Percentiles rank a stretch among this genome's conserved stretches.
Conservation (phyloP, 2,113 vertebrate genomes). For the Promerops cafer region DNA sequence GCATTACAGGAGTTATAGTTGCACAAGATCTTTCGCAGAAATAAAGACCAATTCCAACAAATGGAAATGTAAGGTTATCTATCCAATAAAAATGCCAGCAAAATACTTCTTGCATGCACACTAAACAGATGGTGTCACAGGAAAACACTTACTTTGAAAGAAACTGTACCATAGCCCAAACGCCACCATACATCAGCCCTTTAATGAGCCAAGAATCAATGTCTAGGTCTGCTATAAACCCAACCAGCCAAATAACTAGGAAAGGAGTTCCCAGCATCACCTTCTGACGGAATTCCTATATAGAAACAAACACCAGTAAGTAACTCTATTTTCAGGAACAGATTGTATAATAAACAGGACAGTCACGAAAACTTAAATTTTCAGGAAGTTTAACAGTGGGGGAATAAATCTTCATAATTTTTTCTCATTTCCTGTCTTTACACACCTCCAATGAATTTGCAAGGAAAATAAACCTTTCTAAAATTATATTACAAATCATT, state of each 20-base stretch:
- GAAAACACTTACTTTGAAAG: slow-evolving; percentile 91
- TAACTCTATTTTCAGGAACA: slow-evolving; percentile 17
- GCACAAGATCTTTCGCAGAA: not conserved
- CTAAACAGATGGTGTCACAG: not conserved
- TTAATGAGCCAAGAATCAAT: slow-evolving; percentile 98
- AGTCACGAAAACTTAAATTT: not conserved
- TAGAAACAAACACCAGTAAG: slow-evolving; percentile 47
- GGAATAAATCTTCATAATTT: not conserved
- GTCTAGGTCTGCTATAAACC: slow-evolving; percentile 97
- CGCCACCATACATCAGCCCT: slow-evolving; percentile 90
- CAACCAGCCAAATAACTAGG: slow-evolving; percentile 96
- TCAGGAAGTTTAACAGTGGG: not conserved
- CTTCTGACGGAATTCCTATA: slow-evolving; percentile 96
- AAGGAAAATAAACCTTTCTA: not conserved
- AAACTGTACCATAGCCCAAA: slow-evolving; percentile 95
- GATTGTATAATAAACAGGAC: not conserved
- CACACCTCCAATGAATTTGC: not conserved
- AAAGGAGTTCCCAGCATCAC: slow-evolving; percentile 99
- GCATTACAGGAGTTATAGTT: not conserved
- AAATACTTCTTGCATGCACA: not conserved
- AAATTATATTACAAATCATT: not conserved
- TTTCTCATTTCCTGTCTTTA: not conserved
- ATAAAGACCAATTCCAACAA: not conserved
- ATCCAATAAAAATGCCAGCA: not conserved
- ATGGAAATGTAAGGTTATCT: not conserved